A percentile compares a stretch with the other conserved stretches of the same genome.
Conservation (phyloP, 2,888 invertebrate genomes). For the Drosophila bunnanda region DNA sequence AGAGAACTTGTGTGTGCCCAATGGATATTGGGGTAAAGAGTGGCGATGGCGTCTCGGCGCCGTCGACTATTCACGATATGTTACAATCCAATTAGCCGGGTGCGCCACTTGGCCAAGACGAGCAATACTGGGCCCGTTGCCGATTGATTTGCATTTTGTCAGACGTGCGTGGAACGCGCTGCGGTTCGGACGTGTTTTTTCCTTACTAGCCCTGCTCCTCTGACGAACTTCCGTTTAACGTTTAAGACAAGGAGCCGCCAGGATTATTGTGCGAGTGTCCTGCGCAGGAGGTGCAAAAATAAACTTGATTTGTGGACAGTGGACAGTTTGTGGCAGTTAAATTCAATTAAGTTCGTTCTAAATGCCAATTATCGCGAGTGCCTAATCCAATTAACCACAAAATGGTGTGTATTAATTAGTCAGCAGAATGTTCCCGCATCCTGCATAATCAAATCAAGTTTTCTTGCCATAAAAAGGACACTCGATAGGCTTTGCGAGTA, state of each 20-base stretch:
- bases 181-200: constrained; percentile 83
- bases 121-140: constrained; percentile 32
- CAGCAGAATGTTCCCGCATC: constrained; percentile 18
- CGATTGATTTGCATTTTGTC: constrained; percentile 72
- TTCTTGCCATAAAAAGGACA: constrained; percentile 34
- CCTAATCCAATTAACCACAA: constrained; percentile 77
- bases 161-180: constrained; percentile 83
- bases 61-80: constrained; percentile 64
- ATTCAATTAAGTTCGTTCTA: constrained; percentile 48
- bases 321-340: constrained; percentile 17
- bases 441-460: constrained; percentile 40
- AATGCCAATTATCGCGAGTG: constrained; percentile 68
- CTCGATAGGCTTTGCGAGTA: constrained; percentile 33
- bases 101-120: constrained; percentile 58
- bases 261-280: constrained; percentile 41
- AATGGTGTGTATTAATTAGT: constrained; percentile 76
- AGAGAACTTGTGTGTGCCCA: constrained; percentile 50
- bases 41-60: constrained; percentile 42
- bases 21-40: constrained; percentile 37
- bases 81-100: constrained; percentile 84
- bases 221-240: not conserved
- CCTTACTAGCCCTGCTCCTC: constrained; percentile 19
- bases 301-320: constrained; percentile 4
- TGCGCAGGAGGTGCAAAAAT: constrained; percentile 35
- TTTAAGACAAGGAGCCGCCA: constrained; percentile 9